Percentiles rank a stretch among this genome's conserved stretches.
Conservation (phyloP, 37 sponge, comb jelly and placozoan species). For the Cladorhizidae sp. region DNA sequence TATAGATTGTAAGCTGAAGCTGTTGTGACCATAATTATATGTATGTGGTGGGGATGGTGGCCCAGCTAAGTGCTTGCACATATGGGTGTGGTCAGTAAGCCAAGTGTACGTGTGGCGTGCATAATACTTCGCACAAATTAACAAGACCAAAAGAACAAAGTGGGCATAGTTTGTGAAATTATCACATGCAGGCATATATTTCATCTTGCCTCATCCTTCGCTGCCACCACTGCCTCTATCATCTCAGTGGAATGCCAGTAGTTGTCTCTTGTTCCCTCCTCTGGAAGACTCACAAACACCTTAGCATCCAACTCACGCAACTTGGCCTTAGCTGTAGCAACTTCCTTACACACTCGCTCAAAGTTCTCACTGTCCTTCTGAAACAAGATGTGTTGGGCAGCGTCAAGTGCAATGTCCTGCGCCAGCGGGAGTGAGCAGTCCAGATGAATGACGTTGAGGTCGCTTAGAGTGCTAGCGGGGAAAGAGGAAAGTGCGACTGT, state of each 20-base stretch:
- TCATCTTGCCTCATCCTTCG: constrained; percentile 26
- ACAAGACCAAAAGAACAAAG: too few relatives aligned
- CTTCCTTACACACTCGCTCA: neutral
- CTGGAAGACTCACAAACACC: constrained; percentile 11
- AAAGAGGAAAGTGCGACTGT: constrained; percentile 17
- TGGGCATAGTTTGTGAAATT: too few relatives aligned
- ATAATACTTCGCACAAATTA: neutral
- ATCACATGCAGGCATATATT: neutral
- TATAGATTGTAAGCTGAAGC: too few relatives aligned
- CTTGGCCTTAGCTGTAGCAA: constrained; percentile 13
- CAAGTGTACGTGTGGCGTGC: too few relatives aligned
- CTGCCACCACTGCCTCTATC: neutral
- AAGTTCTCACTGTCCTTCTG: neutral
- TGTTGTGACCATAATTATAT: too few relatives aligned
- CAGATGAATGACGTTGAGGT: constrained; percentile 30
- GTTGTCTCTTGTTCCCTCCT: neutral
- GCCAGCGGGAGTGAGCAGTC: constrained; percentile 17
- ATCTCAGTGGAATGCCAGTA: constrained; percentile 23
- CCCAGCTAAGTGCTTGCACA: too few relatives aligned
- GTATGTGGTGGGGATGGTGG: too few relatives aligned
- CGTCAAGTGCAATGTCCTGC: constrained; percentile 22
- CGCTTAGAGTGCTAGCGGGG: constrained; percentile 15
- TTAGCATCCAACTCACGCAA: constrained; percentile 15
- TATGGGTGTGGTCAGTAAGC: too few relatives aligned
- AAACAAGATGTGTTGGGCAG: constrained; percentile 5